A percentile compares a stretch with the other conserved stretches of the same genome.
Evolutionary conservation across 2,113 vertebrate species (phyloP).

Genomic region (Callorhinus ursinus): DNA sequence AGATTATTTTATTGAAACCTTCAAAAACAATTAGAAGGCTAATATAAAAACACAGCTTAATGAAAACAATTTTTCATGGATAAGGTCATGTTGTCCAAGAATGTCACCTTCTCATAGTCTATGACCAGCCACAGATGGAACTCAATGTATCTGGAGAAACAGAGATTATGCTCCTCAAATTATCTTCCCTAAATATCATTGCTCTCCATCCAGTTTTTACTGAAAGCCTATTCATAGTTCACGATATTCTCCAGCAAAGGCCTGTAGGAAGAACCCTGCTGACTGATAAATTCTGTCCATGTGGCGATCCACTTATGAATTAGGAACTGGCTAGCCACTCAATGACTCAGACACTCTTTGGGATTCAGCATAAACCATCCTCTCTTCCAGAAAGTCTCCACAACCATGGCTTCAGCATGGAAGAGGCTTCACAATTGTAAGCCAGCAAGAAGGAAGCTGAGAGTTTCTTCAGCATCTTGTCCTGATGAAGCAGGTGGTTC

Average conservation of each 20-base stretch:
- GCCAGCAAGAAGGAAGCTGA: neutral
- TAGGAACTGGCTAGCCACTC: neutral
- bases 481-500: neutral
- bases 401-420: neutral
- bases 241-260: neutral
- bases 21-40: neutral
- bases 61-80: neutral
- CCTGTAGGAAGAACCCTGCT: neutral
- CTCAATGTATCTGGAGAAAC: neutral
- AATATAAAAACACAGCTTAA: slow-evolving; percentile 2
- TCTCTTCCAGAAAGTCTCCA: neutral
- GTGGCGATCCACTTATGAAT: neutral
- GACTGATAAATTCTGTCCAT: neutral
- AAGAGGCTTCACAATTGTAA: neutral
- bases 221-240: neutral
- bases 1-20: neutral
- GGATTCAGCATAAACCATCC: neutral
- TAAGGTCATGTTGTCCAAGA: neutral
- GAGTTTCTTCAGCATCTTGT: neutral
- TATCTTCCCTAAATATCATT: neutral
- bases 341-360: neutral
- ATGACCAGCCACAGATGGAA: neutral
- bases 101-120: neutral
- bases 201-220: neutral
- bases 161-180: neutral